Percentiles rank a stretch among this genome's conserved stretches.
Conservation (phyloP, 1,140 invertebrate genomes). For the Armadillidium nasatum region DNA sequence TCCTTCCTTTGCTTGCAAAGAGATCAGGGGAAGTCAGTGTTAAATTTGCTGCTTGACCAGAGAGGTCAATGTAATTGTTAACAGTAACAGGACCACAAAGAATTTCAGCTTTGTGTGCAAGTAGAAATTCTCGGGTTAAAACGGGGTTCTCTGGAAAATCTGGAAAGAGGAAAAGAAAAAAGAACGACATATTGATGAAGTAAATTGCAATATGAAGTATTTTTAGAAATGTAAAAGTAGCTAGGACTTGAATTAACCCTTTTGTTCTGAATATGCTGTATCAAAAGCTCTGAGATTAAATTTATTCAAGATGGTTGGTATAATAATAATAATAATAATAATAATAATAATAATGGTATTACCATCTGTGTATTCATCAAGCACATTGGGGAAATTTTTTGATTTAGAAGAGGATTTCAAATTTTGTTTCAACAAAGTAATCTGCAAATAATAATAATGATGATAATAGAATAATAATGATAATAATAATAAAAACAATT, state of each 20-base stretch:
- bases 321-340: no score
- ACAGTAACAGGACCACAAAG: conserved; percentile 80
- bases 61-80: conserved; percentile 72
- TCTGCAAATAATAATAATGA: conserved; percentile 54
- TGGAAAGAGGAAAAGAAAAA: neutral
- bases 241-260: no score
- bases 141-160: conserved; percentile 61
- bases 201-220: no score
- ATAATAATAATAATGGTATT: no score
- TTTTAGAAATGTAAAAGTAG: no score
- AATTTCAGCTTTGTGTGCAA: conserved; percentile 80
- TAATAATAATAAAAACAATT: no score
- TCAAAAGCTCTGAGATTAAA: no score
- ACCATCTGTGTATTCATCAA: neutral
- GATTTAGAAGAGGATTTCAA: conserved; percentile 53
- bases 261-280: no score
- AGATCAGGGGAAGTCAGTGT: conserved; percentile 81
- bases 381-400: neutral
- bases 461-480: no score
- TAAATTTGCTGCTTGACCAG: conserved; percentile 72
- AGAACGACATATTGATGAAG: neutral
- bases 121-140: conserved; percentile 70
- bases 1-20: conserved; percentile 51
- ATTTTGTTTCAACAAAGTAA: conserved; percentile 78
- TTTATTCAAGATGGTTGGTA: no score